Conservation (phyloP, 2,888 invertebrate genomes). For the Argyra leucocephala region DNA sequence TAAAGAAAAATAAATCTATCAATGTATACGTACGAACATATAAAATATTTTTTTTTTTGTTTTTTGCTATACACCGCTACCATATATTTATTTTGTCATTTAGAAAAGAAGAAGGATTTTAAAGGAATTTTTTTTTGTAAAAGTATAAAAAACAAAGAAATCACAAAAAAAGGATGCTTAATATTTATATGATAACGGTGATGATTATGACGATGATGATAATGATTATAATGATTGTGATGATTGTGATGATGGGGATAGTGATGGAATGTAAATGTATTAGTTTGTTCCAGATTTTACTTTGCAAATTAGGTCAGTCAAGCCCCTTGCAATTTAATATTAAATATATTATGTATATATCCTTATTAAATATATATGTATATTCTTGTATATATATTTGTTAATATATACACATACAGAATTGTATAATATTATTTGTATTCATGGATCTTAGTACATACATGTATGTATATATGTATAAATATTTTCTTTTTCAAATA, state of each 20-base stretch:
- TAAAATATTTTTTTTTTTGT: background rate
- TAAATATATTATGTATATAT: too few relatives aligned
- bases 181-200: background rate
- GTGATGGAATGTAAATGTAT: constrained; percentile 12
- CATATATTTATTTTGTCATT: background rate
- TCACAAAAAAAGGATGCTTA: background rate
- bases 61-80: background rate
- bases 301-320: constrained; percentile 20
- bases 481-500: too few relatives aligned
- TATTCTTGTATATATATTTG: background rate
- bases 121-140: background rate
- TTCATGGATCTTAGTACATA: too few relatives aligned
- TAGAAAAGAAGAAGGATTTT: too few relatives aligned
- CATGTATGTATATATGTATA: too few relatives aligned
- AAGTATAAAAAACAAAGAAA: background rate
- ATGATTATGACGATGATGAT: constrained; percentile 8
- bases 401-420: background rate
- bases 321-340: constrained; percentile 19
- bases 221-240: background rate
- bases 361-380: background rate
- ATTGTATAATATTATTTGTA: too few relatives aligned
- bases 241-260: background rate
- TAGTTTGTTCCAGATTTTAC: constrained; percentile 21
- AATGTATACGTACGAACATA: too few relatives aligned
- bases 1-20: too few relatives aligned